These are phyloP conservation scores for Chelonus formosanus DNA, from an alignment of 2,888 invertebrate genomes.

Conservation along the genomic window DNA sequence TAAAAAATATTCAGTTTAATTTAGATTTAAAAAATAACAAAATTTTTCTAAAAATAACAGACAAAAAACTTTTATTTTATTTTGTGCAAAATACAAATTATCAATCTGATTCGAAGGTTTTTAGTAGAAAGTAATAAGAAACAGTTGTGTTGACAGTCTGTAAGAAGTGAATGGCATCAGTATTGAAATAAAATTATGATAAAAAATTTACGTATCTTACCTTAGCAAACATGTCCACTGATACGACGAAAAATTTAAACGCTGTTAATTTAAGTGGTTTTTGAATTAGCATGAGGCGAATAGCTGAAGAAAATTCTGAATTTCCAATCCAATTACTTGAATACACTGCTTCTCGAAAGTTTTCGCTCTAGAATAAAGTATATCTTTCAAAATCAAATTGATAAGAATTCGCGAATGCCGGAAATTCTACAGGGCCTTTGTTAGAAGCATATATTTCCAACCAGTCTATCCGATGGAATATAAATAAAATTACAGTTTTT, in stretches of 20 bases:
- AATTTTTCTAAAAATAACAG: too few species aligned
- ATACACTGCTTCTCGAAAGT: slow-evolving; percentile 30
- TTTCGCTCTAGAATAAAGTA: slow-evolving; percentile 24
- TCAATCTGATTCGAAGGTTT: slow-evolving; percentile 29
- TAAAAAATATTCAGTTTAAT: too few species aligned
- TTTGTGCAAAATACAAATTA: too few species aligned
- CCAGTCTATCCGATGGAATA: too few species aligned
- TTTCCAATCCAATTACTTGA: slow-evolving; percentile 30
- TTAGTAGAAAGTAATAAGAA: slow-evolving; percentile 39
- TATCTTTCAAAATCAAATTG: background rate
- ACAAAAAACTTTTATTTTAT: too few species aligned
- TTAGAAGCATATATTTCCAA: too few species aligned
- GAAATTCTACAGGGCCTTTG: too few species aligned
- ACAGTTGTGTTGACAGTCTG: slow-evolving; percentile 38
- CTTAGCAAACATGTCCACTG: slow-evolving; percentile 33
- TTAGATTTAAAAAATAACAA: too few species aligned
- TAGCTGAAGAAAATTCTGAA: slow-evolving; percentile 24
- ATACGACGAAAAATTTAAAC: slow-evolving; percentile 31
- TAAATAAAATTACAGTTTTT: too few species aligned
- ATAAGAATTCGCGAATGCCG: background rate
- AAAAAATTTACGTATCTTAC: slow-evolving; percentile 22
- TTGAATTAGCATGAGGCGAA: slow-evolving; percentile 32
- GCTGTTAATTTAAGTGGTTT: slow-evolving; percentile 33
- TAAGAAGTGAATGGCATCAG: background rate
- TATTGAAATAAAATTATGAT: background rate